Percentiles rank a stretch among this genome's conserved stretches.
Evolutionary conservation across 2,888 invertebrate genomes (phyloP).

Genomic region (Chromoteleia sp.): DNA sequence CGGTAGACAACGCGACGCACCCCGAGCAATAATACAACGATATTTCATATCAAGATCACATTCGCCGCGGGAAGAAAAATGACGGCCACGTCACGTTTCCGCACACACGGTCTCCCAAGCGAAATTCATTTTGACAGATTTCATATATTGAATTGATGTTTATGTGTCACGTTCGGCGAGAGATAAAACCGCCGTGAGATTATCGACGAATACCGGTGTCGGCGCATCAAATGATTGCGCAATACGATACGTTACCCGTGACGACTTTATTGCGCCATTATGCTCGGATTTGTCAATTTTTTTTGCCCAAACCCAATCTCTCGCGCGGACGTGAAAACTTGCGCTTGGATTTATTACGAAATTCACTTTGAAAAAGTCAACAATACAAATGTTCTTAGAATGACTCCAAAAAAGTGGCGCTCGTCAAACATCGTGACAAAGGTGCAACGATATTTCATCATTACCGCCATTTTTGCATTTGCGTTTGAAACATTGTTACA

Average conservation of each 20-base stretch:
- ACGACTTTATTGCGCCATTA: constrained; percentile 49
- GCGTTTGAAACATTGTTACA: constrained; percentile 57
- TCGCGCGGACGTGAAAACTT: no score
- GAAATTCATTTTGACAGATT: constrained; percentile 84
- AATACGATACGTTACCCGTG: constrained; percentile 4
- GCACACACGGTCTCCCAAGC: constrained; percentile 76
- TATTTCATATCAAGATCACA: constrained; percentile 84
- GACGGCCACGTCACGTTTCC: constrained; percentile 77
- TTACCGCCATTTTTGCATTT: constrained; percentile 51
- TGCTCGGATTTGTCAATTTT: constrained; percentile 22
- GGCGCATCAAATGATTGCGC: constrained; percentile 27
- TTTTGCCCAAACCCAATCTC: background rate
- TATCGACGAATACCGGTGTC: constrained; percentile 64
- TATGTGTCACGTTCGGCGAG: constrained; percentile 81
- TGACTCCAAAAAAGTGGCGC: no score
- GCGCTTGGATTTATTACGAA: constrained; percentile 23
- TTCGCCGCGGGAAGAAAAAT: constrained; percentile 82
- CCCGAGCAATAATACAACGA: constrained; percentile 81
- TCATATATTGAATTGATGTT: constrained; percentile 84
- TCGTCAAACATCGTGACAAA: constrained; percentile 50
- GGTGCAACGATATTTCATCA: constrained; percentile 47
- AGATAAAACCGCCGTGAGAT: constrained; percentile 79
- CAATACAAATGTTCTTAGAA: constrained; percentile 40
- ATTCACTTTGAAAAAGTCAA: constrained; percentile 22
- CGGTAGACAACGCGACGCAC: constrained; percentile 73